These are phyloP conservation scores for Batillaria attramentaria DNA, from an alignment of 1,140 invertebrate species.

Conservation along the genomic window DNA sequence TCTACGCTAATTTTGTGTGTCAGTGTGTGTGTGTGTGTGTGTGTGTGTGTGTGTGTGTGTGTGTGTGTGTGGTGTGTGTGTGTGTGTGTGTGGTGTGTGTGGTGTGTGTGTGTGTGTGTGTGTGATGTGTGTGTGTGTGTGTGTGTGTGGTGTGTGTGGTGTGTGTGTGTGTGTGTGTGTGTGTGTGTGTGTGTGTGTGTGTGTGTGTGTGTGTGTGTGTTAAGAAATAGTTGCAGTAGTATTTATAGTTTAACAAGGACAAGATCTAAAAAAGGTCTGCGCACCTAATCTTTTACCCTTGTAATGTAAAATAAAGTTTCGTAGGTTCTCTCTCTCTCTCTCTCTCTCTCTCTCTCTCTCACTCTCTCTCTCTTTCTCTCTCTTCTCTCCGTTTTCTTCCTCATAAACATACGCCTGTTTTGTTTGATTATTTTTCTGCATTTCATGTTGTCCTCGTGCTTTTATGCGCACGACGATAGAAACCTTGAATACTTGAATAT, in stretches of 20 bases:
- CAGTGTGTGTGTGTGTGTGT: too few relatives aligned
- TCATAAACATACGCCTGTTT: background rate
- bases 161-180: slow-evolving; percentile 18
- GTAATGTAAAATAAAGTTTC: background rate
- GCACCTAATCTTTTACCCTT: background rate
- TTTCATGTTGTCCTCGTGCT: background rate
- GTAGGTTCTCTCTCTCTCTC: background rate
- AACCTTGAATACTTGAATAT: background rate
- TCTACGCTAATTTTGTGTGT: too few relatives aligned
- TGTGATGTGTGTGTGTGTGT: slow-evolving; percentile 18
- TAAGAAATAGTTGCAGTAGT: too few relatives aligned
- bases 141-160: slow-evolving; percentile 9
- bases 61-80: slow-evolving; percentile 20
- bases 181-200: slow-evolving; percentile 8
- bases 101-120: slow-evolving; percentile 17
- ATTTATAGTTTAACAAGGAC: too few relatives aligned
- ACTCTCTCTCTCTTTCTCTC: slow-evolving; percentile 2
- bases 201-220: background rate
- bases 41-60: background rate
- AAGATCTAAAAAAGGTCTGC: background rate
- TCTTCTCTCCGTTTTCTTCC: background rate
- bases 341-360: too few relatives aligned
- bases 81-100: slow-evolving; percentile 6
- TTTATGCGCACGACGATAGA: background rate
- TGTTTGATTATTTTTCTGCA: background rate